Evolutionary conservation across 1,140 invertebrate species (phyloP).

Genomic region (Nymphalis io): DNA sequence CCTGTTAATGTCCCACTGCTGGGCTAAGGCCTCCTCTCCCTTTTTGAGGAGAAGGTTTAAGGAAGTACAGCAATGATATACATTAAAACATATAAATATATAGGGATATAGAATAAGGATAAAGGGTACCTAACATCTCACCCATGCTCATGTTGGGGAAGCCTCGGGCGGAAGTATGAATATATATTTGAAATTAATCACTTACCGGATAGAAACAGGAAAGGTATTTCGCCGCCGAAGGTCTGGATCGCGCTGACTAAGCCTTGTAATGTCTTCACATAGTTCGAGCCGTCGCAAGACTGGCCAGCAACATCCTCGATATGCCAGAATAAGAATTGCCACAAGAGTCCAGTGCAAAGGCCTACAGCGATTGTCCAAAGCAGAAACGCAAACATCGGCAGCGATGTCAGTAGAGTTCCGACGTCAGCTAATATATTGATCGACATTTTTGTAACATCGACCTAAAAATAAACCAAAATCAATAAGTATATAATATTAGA

Average conservation of each 20-base stretch:
- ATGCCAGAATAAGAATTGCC: constrained; percentile 93
- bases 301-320: constrained; percentile 85
- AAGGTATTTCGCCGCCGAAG: constrained; percentile 93
- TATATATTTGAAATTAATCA: not conserved
- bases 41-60: too few species aligned
- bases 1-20: too few species aligned
- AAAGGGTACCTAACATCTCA: too few species aligned
- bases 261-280: constrained; percentile 92
- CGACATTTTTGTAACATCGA: constrained; percentile 82
- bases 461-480: constrained; percentile 79
- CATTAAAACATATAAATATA: too few species aligned
- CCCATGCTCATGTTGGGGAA: too few species aligned
- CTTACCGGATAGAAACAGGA: constrained; percentile 90
- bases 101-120: too few species aligned
- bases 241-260: constrained; percentile 89
- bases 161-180: too few species aligned
- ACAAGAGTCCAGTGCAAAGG: constrained; percentile 91
- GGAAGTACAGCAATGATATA: too few species aligned
- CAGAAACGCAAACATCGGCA: constrained; percentile 86
- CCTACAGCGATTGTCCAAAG: constrained; percentile 91
- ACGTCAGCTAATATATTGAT: constrained; percentile 85
- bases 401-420: constrained; percentile 82
- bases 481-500: too few species aligned
- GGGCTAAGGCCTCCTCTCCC: too few species aligned
- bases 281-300: constrained; percentile 76